phyloP scores from a whole-genome alignment of 2,888 invertebrate genomes.

The Molorchus minor region DNA sequence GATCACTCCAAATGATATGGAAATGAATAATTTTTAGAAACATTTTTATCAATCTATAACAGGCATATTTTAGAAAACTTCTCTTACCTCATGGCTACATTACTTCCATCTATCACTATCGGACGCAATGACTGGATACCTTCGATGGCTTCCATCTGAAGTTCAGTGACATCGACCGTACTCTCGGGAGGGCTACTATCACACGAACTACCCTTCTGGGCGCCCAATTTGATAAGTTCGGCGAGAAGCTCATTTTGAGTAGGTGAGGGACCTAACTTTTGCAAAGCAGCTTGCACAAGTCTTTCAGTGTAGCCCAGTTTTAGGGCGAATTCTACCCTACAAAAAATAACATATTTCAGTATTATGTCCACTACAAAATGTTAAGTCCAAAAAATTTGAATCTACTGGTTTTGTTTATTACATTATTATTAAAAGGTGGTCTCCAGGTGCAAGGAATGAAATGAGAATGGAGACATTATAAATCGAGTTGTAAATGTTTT shows the following conservation, averaged over 20 bases:
- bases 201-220: constrained; percentile 61
- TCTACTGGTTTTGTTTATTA: too few species aligned
- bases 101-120: constrained; percentile 93
- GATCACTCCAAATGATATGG: constrained; percentile 2
- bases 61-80: constrained; percentile 27
- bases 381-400: too few species aligned
- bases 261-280: constrained; percentile 85
- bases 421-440: too few species aligned
- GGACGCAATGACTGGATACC: constrained; percentile 66
- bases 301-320: constrained; percentile 92
- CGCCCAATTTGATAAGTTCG: constrained; percentile 85
- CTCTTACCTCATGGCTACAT: constrained; percentile 88
- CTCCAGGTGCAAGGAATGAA: too few species aligned
- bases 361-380: too few species aligned
- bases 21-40: too few species aligned
- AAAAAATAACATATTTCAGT: too few species aligned
- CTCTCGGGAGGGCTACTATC: constrained; percentile 59
- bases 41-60: too few species aligned
- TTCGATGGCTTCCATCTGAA: constrained; percentile 40
- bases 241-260: constrained; percentile 88
- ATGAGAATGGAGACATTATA: too few species aligned
- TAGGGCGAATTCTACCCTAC: constrained; percentile 85
- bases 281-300: constrained; percentile 82
- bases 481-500: too few species aligned
- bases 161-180: constrained; percentile 50